A percentile compares a stretch with the other conserved stretches of the same genome.
phyloP scores from a whole-genome alignment of 2,113 vertebrate genomes.

The Pedetes capensis region DNA sequence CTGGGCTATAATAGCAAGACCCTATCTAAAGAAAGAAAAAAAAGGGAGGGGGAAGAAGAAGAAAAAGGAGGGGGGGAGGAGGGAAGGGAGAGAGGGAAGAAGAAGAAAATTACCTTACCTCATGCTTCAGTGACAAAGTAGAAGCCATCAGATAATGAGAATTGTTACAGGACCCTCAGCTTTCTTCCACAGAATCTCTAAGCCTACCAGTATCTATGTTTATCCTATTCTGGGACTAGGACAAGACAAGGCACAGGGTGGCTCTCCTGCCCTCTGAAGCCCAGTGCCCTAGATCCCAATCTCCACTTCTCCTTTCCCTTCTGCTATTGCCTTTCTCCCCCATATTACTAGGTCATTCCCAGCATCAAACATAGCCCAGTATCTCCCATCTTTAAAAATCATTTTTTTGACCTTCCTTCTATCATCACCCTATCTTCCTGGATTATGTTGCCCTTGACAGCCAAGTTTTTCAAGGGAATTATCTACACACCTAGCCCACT shows the following conservation, averaged over 20 bases:
- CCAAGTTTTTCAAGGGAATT: neutral
- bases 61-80: no score
- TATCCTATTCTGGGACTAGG: neutral
- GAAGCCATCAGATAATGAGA: neutral
- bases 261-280: neutral
- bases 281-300: neutral
- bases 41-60: no score
- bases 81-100: no score
- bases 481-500: neutral
- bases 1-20: no score
- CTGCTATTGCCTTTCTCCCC: neutral
- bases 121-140: constrained; percentile 9
- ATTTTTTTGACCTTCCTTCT: neutral
- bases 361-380: constrained; percentile 15
- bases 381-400: neutral
- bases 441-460: neutral
- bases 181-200: neutral
- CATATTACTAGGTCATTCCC: neutral
- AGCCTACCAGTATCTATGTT: neutral
- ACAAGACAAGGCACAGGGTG: neutral
- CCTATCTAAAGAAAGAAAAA: no score
- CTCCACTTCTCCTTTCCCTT: neutral
- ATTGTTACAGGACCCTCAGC: neutral
- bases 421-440: neutral
- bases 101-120: neutral